Base-by-base conservation (phyloP, 1,140 invertebrate species). In the Oreohelix idahoensis region DNA sequence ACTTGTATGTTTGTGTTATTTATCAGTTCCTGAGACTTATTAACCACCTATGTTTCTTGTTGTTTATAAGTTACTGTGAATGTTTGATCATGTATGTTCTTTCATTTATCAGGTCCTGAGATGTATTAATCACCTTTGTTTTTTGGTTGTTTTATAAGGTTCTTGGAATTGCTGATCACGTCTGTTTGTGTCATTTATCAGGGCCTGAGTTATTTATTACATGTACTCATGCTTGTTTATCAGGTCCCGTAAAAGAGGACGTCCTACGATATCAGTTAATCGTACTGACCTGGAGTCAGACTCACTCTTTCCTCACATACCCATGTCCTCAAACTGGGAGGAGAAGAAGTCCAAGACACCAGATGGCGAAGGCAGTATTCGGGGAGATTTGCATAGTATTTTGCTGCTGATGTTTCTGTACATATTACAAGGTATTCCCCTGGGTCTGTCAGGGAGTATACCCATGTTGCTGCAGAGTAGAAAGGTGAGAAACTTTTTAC, bases 391-490 rank as follows among this genome's bases (percentile, higher is more conserved):
- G 79, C 49, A 81, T 13, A 94, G 92, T 81, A 97, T 99, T 88
- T 94, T 95, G 4, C 94, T 99, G 63, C 93, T 99, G 69, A 94
- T 98, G 84, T 97, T 98, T 91, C 93, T 99, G 0, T 99, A 99
- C 90, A 94, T 98, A 58, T 93, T 99, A 11, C 98, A 99, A 95
- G 98, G 92, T 26, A 92, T 99, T 92, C 98, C 98, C 0, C 92
- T 99, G 5, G 98, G 98, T 15, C 93, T 99, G 29, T 96, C 96
- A 66, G 96, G 96, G 26, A 97, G 97, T 53, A 96, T 99, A 86
- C 98, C 98, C 5, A 97, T 99, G 96, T 94, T 99, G 69, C 93
- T 99, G 71, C 97, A 98, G 91, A 97, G 98, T 92, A 94, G 96
- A 87, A 95, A 96, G 83, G 89, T 90, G 5, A 83, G 81, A 29